Evolutionary conservation across 2,113 vertebrate species (phyloP).

Genomic region (Phasianus colchicus): DNA sequence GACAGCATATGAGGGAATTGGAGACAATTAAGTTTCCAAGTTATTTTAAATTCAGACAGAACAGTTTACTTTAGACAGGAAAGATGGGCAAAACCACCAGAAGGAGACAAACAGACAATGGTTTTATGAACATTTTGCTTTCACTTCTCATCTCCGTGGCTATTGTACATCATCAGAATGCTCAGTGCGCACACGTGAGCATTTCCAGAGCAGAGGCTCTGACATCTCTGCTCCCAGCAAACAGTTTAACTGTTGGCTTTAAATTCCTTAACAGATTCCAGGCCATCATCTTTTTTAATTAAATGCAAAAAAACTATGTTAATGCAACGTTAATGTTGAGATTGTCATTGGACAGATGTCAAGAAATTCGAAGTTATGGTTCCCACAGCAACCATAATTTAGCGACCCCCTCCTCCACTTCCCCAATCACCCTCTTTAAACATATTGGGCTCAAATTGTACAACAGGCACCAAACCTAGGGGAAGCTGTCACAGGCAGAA

Average conservation of each 20-base stretch:
- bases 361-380: constrained; percentile 78
- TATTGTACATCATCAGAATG: constrained; percentile 39
- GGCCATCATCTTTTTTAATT: constrained; percentile 79
- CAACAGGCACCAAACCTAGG: not conserved
- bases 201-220: constrained; percentile 67
- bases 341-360: constrained; percentile 79
- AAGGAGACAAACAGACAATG: not conserved
- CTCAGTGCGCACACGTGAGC: not conserved
- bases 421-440: constrained; percentile 48
- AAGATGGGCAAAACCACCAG: constrained; percentile 9
- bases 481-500: not conserved
- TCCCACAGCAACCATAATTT: constrained; percentile 78
- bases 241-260: constrained; percentile 77
- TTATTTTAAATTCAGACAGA: constrained; percentile 16
- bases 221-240: constrained; percentile 71
- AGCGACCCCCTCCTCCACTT: constrained; percentile 55
- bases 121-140: constrained; percentile 26
- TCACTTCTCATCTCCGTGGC: not conserved
- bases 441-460: constrained; percentile 49
- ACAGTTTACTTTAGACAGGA: not conserved
- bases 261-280: constrained; percentile 79
- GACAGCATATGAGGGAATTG: not conserved
- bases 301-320: constrained; percentile 78
- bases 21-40: constrained; percentile 19
- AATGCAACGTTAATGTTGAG: constrained; percentile 79